These are phyloP conservation scores for Myotis planiceps DNA, from an alignment of 2,797 vertebrate species.

Conservation along the genomic window DNA sequence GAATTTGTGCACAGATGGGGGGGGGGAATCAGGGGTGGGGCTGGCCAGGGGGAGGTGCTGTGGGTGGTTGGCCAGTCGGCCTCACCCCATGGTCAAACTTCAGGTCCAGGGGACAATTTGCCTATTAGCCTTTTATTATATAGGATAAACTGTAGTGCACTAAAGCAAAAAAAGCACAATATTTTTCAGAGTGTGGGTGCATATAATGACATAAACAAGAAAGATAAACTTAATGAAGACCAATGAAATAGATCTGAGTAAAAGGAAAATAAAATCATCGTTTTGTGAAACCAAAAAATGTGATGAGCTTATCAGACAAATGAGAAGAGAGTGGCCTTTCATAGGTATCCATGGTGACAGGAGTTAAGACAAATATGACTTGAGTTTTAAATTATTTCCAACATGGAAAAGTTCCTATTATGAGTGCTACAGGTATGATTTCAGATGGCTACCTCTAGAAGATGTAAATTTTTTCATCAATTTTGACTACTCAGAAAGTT, in stretches of 20 bases:
- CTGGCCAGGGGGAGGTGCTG: too few relatives aligned
- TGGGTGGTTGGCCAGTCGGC: too few relatives aligned
- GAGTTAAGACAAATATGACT: conserved; percentile 92
- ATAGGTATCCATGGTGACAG: conserved; percentile 94
- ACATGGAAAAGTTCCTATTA: conserved; percentile 92
- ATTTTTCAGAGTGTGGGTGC: conserved; percentile 94
- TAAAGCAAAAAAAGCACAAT: conserved; percentile 89
- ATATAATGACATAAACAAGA: conserved; percentile 93
- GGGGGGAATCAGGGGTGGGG: conserved; percentile 38
- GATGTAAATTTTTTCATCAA: conserved; percentile 97
- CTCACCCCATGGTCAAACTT: too few relatives aligned
- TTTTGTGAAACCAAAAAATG: conserved; percentile 93
- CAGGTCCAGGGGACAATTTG: too few relatives aligned
- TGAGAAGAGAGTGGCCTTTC: conserved; percentile 93
- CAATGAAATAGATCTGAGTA: conserved; percentile 94
- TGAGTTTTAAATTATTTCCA: conserved; percentile 95
- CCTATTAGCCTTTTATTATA: too few relatives aligned
- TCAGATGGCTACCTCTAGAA: conserved; percentile 93
- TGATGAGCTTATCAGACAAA: conserved; percentile 92
- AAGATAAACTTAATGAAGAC: conserved; percentile 89
- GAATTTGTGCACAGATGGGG: too few relatives aligned
- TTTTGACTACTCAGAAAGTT: conserved; percentile 95
- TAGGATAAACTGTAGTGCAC: conserved; percentile 87
- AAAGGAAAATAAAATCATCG: conserved; percentile 94
- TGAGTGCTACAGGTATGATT: conserved; percentile 92